A percentile compares a stretch with the other conserved stretches of the same genome.
Evolutionary conservation across 2,797 vertebrate genomes (phyloP).

Genomic region (Balearica regulorum): DNA sequence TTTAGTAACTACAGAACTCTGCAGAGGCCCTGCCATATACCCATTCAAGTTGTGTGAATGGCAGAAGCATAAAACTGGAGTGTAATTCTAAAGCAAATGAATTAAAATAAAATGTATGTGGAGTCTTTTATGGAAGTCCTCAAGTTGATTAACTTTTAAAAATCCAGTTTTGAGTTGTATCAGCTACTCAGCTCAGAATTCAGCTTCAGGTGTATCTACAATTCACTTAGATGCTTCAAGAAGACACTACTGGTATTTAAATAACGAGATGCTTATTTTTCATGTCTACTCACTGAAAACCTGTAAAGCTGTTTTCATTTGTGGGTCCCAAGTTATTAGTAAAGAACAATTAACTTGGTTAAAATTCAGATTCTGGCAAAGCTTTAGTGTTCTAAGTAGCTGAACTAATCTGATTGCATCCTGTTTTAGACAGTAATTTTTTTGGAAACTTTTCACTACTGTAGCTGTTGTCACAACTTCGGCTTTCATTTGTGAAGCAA

Average conservation of each 20-base stretch:
- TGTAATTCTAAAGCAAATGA: neutral
- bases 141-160: neutral
- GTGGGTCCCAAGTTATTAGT: neutral
- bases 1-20: neutral
- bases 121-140: neutral
- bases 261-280: neutral
- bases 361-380: neutral
- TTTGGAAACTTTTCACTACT: neutral
- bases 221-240: neutral
- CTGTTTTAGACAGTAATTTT: neutral
- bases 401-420: neutral
- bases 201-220: neutral
- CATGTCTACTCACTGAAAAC: neutral
- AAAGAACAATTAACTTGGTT: neutral
- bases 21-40: neutral
- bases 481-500: constrained; percentile 9
- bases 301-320: neutral
- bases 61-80: neutral
- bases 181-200: neutral
- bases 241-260: neutral
- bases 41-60: neutral
- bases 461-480: neutral
- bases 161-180: neutral
- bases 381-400: neutral
- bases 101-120: neutral